phyloP scores from a whole-genome alignment of 2,888 invertebrate genomes.

The Chloromyia formosa region DNA sequence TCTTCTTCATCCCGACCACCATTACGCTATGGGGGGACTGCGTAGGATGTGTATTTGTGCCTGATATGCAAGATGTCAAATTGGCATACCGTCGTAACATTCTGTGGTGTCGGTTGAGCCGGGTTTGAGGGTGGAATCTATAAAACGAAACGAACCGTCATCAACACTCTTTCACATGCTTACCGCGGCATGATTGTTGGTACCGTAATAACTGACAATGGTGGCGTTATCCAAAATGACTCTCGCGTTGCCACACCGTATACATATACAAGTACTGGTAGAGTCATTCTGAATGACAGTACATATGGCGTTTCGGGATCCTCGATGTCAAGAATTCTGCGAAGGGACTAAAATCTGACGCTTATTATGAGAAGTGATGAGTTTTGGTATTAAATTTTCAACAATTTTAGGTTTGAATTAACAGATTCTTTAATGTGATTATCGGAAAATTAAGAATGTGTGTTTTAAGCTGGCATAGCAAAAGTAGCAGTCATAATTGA shows the following conservation, averaged over 20 bases:
- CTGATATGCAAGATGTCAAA: constrained; percentile 18
- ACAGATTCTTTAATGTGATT: constrained; percentile 9
- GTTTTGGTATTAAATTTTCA: constrained; percentile 43
- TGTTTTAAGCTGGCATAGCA: too few relatives aligned
- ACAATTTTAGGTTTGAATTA: constrained; percentile 42
- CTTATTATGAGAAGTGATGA: background rate
- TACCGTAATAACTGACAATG: constrained; percentile 21
- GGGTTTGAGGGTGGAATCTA: background rate
- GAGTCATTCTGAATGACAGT: constrained; percentile 5
- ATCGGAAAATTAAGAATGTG: background rate
- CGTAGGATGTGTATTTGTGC: background rate
- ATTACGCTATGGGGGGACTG: background rate
- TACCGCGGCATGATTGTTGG: background rate
- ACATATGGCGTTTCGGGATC: background rate
- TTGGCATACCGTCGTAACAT: background rate
- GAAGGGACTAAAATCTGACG: background rate
- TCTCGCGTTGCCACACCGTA: constrained; percentile 16
- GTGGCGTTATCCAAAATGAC: constrained; percentile 1
- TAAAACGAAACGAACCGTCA: constrained; percentile 13
- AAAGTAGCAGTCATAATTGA: too few relatives aligned
- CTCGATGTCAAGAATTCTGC: too few relatives aligned
- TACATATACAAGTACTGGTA: too few relatives aligned
- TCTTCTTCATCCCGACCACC: background rate
- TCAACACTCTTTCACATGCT: constrained; percentile 20
- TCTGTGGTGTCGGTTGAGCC: background rate